phyloP scores from a whole-genome alignment of 2,888 invertebrate genomes.

The Spodoptera picta region DNA sequence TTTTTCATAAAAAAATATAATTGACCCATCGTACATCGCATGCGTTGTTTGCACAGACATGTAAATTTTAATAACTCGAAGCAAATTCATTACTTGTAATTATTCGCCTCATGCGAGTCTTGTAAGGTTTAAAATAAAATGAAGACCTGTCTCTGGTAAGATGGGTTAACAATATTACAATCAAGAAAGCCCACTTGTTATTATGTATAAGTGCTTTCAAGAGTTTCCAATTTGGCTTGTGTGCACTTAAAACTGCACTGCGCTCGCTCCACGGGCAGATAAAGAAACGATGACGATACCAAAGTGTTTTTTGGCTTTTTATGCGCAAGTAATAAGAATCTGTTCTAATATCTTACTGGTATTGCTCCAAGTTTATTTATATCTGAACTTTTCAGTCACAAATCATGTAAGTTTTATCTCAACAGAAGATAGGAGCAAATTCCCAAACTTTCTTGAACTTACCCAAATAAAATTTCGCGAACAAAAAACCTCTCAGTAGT shows the following conservation, averaged over 20 bases:
- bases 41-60: constrained; percentile 18
- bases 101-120: constrained; percentile 31
- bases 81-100: constrained; percentile 20
- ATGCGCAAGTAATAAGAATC: neutral
- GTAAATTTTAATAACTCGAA: constrained; percentile 32
- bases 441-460: constrained; percentile 21
- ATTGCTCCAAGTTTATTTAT: constrained; percentile 1
- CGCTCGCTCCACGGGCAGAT: constrained; percentile 10
- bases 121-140: constrained; percentile 22
- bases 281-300: constrained; percentile 3
- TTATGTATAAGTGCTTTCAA: constrained; percentile 33
- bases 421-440: constrained; percentile 6
- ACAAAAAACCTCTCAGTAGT: constrained; percentile 51
- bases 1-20: constrained; percentile 2
- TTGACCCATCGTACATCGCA: neutral
- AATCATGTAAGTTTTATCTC: constrained; percentile 5
- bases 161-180: constrained; percentile 37
- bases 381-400: constrained; percentile 9
- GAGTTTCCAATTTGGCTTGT: constrained; percentile 36
- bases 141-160: constrained; percentile 1
- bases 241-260: constrained; percentile 32
- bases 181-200: constrained; percentile 30
- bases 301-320: constrained; percentile 20
- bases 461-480: constrained; percentile 32
- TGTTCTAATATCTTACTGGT: constrained; percentile 3